phyloP scores from a whole-genome alignment of 2,113 vertebrate genomes.

The Morone saxatilis region DNA sequence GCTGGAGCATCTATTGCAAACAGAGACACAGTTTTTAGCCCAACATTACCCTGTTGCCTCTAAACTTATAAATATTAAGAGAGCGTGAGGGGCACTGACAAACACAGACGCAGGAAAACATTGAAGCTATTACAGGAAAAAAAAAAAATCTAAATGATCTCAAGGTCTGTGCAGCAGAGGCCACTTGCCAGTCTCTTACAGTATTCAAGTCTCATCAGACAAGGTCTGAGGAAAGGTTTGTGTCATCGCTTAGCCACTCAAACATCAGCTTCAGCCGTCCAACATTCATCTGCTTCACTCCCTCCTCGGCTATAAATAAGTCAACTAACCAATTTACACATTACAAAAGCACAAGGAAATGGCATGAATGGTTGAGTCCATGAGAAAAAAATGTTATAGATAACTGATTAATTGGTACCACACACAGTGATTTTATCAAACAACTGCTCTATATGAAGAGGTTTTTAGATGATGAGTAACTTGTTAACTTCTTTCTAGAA shows the following conservation, averaged over 20 bases:
- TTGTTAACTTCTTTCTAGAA: background rate
- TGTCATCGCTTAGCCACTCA: slow-evolving; percentile 14
- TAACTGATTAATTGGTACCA: background rate
- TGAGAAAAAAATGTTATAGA: too few species aligned
- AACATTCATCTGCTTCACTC: slow-evolving; percentile 8
- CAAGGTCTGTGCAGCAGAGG: slow-evolving; percentile 23
- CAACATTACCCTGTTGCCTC: slow-evolving; percentile 14
- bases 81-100: background rate
- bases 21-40: background rate
- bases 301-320: slow-evolving; percentile 24
- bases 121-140: background rate
- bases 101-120: slow-evolving; percentile 15
- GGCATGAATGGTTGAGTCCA: background rate
- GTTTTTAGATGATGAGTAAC: background rate
- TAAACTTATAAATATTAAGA: slow-evolving; percentile 37
- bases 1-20: slow-evolving; percentile 44
- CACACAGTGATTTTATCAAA: background rate
- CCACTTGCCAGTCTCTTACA: slow-evolving; percentile 2
- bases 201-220: background rate
- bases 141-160: slow-evolving; percentile 14
- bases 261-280: background rate
- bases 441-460: background rate
- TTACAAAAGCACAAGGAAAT: slow-evolving; percentile 11
- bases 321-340: slow-evolving; percentile 35
- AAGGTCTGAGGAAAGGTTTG: slow-evolving; percentile 4